Percentiles rank a stretch among this genome's conserved stretches.
Conservation (phyloP, 2,888 invertebrate species). For the Vannuccia rotundouncinata region DNA sequence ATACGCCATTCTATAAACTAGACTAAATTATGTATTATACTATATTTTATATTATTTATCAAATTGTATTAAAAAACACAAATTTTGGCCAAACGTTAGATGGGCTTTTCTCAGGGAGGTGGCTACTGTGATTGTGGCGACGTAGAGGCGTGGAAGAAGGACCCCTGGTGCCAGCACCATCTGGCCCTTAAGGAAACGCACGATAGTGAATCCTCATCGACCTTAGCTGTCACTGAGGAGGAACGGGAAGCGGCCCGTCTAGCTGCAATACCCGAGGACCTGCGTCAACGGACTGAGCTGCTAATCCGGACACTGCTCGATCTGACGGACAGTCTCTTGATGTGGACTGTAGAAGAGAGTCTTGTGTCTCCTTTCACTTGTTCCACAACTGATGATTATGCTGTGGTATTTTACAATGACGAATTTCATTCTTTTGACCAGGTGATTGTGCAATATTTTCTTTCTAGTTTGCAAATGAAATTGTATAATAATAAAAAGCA, state of each 20-base stretch:
- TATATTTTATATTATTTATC: too few species aligned
- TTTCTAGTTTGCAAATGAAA: too few species aligned
- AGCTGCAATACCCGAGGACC: not conserved
- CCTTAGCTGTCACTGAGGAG: not conserved
- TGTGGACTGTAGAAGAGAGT: not conserved
- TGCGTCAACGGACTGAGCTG: not conserved
- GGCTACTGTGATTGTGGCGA: conserved; percentile 37
- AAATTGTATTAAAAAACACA: too few species aligned
- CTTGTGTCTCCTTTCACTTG: not conserved
- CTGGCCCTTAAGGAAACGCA: not conserved
- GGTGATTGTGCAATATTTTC: too few species aligned
- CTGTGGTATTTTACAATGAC: conserved; percentile 29
- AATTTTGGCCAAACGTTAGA: too few species aligned
- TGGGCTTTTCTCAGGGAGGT: conserved; percentile 27
- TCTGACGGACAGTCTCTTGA: not conserved
- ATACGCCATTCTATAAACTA: too few species aligned
- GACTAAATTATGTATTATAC: too few species aligned
- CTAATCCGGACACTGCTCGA: not conserved
- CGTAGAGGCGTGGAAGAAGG: conserved; percentile 28
- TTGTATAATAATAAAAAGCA: too few species aligned
- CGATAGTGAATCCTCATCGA: not conserved
- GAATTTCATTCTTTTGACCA: conserved; percentile 31
- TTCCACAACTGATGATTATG: not conserved
- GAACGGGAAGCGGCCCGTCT: not conserved
- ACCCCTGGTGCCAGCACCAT: conserved; percentile 22